Percentiles rank a stretch among this genome's conserved stretches.
phyloP scores from a whole-genome alignment of 2,888 invertebrate genomes.

The Polydrusus tereticollis region DNA sequence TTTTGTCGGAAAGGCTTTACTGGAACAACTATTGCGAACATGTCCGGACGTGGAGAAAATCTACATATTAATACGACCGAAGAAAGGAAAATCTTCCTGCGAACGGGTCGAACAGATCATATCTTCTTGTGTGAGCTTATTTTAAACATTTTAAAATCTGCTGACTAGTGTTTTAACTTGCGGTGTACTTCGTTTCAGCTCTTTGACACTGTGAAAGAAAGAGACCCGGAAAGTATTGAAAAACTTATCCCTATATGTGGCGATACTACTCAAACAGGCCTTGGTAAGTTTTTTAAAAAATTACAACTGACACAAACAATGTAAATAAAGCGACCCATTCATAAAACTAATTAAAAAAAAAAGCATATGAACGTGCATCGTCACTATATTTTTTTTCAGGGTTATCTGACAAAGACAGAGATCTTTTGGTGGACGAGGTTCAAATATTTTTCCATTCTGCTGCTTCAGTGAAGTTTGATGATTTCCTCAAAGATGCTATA shows the following conservation, averaged over 20 bases:
- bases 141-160: conserved; percentile 49
- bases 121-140: conserved; percentile 68
- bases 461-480: conserved; percentile 88
- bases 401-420: conserved; percentile 68
- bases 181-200: conserved; percentile 66
- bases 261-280: conserved; percentile 70
- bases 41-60: conserved; percentile 81
- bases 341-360: conserved; percentile 47
- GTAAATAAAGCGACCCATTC: too few species aligned
- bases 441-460: conserved; percentile 83
- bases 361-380: too few species aligned
- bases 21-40: conserved; percentile 89
- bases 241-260: conserved; percentile 78
- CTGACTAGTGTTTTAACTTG: too few species aligned
- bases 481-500: conserved; percentile 76
- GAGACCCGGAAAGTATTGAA: conserved; percentile 65
- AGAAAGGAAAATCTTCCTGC: conserved; percentile 75
- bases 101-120: conserved; percentile 75
- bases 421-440: conserved; percentile 72
- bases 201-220: conserved; percentile 71
- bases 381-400: conserved; percentile 67
- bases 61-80: conserved; percentile 82
- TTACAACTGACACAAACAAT: too few species aligned
- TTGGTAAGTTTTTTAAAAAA: conserved; percentile 66
- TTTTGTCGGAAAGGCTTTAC: conserved; percentile 89